A percentile compares a stretch with the other conserved stretches of the same genome.
Conservation (phyloP, 2,113 vertebrate species). For the Nettapus auritus region DNA sequence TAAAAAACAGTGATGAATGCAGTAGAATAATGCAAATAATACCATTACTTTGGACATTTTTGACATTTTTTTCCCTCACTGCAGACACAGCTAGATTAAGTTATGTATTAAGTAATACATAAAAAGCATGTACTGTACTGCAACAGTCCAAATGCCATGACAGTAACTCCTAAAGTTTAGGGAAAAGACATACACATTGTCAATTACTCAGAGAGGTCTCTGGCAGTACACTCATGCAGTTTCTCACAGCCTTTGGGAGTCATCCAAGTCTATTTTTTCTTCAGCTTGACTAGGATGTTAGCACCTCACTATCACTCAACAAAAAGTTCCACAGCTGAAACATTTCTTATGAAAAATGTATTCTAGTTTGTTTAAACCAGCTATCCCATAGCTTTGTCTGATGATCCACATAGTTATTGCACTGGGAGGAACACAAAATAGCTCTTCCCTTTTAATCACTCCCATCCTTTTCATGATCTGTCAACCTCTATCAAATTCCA, state of each 20-base stretch:
- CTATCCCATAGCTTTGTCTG: not conserved
- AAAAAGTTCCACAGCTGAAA: not conserved
- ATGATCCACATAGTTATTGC: not conserved
- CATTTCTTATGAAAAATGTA: not conserved
- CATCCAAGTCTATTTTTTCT: not conserved
- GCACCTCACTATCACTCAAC: not conserved
- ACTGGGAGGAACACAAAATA: not conserved
- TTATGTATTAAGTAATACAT: not conserved
- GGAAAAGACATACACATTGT: not conserved
- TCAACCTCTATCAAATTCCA: not conserved
- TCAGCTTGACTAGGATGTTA: fast-evolving
- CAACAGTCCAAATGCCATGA: not conserved
- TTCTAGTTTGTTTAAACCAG: not conserved
- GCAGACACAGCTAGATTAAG: not conserved
- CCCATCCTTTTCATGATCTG: not conserved
- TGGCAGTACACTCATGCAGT: not conserved
- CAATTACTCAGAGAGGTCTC: not conserved
- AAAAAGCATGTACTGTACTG: not conserved
- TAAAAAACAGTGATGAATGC: not conserved
- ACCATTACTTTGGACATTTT: not conserved
- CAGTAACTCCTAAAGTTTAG: not conserved
- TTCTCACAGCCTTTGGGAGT: not conserved
- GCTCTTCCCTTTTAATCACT: not conserved
- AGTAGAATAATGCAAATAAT: not conserved
- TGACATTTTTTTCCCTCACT: not conserved